Base-by-base conservation (phyloP, 2,797 vertebrate species). In the Natrix natrix region DNA sequence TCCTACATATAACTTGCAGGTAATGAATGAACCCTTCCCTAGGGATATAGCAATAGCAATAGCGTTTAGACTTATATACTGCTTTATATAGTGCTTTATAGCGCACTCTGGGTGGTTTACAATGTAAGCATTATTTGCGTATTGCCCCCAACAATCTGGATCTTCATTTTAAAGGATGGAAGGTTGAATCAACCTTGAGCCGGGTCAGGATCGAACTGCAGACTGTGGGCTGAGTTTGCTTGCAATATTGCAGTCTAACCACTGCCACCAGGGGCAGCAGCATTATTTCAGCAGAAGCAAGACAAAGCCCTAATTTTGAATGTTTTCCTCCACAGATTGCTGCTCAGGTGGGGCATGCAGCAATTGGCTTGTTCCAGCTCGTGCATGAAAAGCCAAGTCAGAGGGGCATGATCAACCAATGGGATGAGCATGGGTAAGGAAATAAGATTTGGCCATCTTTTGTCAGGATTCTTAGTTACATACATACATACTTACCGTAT, bases 301-400 rank as follows among this genome's bases (percentile, higher is more conserved):
- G 5, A 8, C 11, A 22, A 22, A 10, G 37, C 74, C 17, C 78
- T 57, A 43, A 91, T 83, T 37, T 63, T 52, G 11, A 8, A 17
- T 24, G 55, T 78, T 87, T 86, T 48, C 66, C 24, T n/a, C 78
- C 92, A 74, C 95, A 98, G 98, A 96, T 98, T 61, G 98, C 98
- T 2, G 98, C 98, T 0, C 98, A 98, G 96, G 98, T 98, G 11
- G 98, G 98, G 6, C 98, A 98, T 56, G 98, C 98, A 87, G 98
- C 98, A 26, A 97, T 98, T 88, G 98, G 98, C 17, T 95, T 98
- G 94, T 98, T 98, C 96, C 98, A 98, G 96, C 95, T 97, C 92
- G 95, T 98, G 14, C 98, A 98, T 93, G 98, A 98, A 94, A 98
- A 98, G 89, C 97, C 98, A 96, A 98, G 97, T 94, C 98, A 98